Conservation (phyloP, 2,888 invertebrate species). For the Miltochrista miniata region DNA sequence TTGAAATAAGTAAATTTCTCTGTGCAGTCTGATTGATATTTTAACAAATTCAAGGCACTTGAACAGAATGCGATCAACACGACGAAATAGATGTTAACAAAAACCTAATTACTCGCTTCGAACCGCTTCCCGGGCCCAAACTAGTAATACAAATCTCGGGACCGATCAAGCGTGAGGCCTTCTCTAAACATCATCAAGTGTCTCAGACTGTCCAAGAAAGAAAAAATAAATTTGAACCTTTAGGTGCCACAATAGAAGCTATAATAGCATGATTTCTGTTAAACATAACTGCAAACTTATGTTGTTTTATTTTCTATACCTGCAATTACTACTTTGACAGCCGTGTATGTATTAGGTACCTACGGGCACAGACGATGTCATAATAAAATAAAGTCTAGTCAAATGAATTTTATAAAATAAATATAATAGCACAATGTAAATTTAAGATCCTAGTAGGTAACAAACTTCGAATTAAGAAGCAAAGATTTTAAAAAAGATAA, state of each 20-base stretch:
- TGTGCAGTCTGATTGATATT: not conserved
- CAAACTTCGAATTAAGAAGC: not conserved
- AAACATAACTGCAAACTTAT: slow-evolving; percentile 45
- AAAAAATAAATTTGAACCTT: slow-evolving; percentile 33
- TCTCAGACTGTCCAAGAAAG: slow-evolving; percentile 34
- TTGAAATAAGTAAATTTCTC: too few species aligned
- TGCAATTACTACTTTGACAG: slow-evolving; percentile 81
- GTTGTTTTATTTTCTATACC: slow-evolving; percentile 70
- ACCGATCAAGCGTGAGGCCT: slow-evolving; percentile 73
- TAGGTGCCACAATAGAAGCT: slow-evolving; percentile 29
- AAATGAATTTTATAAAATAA: not conserved
- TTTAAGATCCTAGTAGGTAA: not conserved
- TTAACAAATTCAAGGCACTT: slow-evolving; percentile 2
- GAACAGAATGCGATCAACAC: slow-evolving; percentile 2
- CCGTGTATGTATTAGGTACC: slow-evolving; percentile 51
- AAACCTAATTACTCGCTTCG: slow-evolving; percentile 62
- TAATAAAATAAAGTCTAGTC: slow-evolving; percentile 33
- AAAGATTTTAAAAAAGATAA: not conserved
- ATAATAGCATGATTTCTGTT: slow-evolving; percentile 29
- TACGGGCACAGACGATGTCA: slow-evolving; percentile 60
- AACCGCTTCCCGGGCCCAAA: slow-evolving; percentile 66
- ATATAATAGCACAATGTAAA: not conserved
- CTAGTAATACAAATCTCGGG: slow-evolving; percentile 71
- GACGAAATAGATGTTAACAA: slow-evolving; percentile 45
- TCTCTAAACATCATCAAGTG: slow-evolving; percentile 59